Base-by-base conservation (phyloP, 1,140 invertebrate genomes). In the Scylla paramamosain region DNA sequence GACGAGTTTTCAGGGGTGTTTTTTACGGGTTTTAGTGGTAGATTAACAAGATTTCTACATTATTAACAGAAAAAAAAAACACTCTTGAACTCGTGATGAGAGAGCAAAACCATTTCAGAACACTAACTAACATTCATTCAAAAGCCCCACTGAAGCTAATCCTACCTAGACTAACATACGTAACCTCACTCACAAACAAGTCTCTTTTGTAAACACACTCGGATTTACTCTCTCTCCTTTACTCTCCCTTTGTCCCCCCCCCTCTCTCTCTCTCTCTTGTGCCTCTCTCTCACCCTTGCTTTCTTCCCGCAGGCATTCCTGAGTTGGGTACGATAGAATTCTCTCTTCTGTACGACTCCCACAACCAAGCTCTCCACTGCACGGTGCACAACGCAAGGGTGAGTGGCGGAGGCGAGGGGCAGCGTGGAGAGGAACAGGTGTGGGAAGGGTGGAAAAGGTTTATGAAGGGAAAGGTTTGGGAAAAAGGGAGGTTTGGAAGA, bases 271-370 rank as follows among this genome's bases (percentile, higher is more conserved):
- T n/a, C 20, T 77, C 67, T n/a, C 67, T 77, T 8, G n/a, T n/a
- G 0, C n/a, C 67, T n/a, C n/a, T 77, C n/a, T n/a, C 67, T 77
- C 67, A 7, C 67, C 67, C 2, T 59, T 2, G 10, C 0, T 59
- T 4, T 59, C n/a, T 31, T 28, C 16, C n/a, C 12, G 25, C 91
- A 92, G 91, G 82, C 6, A 32, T 20, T 1, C 28, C 83, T 4
- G 94, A 91, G 48, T 16, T 97, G 45, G 97, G 97, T 93, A 96
- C 96, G 6, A 90, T 99, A 82, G 98, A 99, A 96, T 97, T 99
- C 83, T 98, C 98, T 28, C 96, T 99, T 67, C 97, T 98, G n/a
- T 99, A 98, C 97, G 98, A 98, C 96, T 98, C 98, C 94, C 97
- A 97, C 16, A 98, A 98, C 82, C 98, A 98, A 95, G 98, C 98